Evolutionary conservation across 1,140 invertebrate genomes (phyloP), one percentile per base, ranked within the genome.

Genomic region (Solenopsis fugax): DNA sequence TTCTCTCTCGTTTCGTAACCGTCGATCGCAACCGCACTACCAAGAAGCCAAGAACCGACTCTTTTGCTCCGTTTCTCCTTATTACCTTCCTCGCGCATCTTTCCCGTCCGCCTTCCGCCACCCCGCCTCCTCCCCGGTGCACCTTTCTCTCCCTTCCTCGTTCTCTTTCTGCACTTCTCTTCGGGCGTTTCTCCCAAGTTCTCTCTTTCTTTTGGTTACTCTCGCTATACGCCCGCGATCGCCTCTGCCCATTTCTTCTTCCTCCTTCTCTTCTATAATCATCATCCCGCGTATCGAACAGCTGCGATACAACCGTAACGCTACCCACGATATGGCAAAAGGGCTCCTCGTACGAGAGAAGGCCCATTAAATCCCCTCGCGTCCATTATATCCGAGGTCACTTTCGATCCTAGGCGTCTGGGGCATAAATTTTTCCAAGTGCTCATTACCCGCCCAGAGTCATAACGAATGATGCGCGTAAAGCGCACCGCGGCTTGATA

Each of bases 51-150:
- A n/a, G 1, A 2, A 29, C 24, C 75, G 34, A 58, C 71, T 85
- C 73, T 62, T 62, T 72, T 81, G 41, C 72, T 37, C 71, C 56
- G 64, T 41, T 75, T 88, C 86, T 87, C 56, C 87, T 92, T 91
- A 88, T 88, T 82, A 80, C 64, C 45, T 80, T 77, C 78, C 76
- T 50, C 76, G 48, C 76, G 16, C 48, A 54, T 76, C 84, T 67
- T 77, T 21, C 34, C 18, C 58, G 9, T 18, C 21, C 18, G 41
- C 58, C 3, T 18, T 52, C 10, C 29, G 50, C 7, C 4, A 0
- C 54, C 54, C n/a, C 2, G 10, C 18, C 0, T n/a, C 18, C 2
- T 13, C 24, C 24, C 4, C 16, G 72, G 52, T 69, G 62, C 52
- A 41, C 58, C 50, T 60, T 86, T 72, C 58, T 52, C 60, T 21